Base-by-base conservation (phyloP, 1,140 invertebrate species). In the Aphelenchoides fujianensis region DNA sequence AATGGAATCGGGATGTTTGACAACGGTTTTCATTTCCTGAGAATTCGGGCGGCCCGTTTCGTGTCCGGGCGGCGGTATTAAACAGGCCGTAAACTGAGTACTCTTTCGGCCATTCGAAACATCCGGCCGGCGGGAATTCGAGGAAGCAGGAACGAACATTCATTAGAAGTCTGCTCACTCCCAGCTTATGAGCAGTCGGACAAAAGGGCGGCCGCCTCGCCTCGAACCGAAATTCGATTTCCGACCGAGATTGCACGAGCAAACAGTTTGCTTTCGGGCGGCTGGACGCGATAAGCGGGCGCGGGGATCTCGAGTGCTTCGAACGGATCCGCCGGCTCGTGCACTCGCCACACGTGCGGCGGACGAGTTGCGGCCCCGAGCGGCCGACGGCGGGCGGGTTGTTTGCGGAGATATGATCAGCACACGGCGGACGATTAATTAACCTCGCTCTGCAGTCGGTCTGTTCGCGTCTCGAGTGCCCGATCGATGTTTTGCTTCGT, bases 1-100 rank as follows among this genome's bases (percentile, higher is more conserved):
- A 48, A 48, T 23, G 23, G 41, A 48, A 48, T 48, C 41, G 41
- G 41, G 41, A 48, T 48, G 41, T 48, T 48, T 48, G 41, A 48
- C 41, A 48, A 48, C 12, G 41, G 23, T n/a, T 48, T 48, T 48
- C 41, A 48, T 48, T 48, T 48, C 41, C 41, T 48, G 41, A 48
- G 23, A 48, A 16, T 48, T 48, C 41, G 41, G 23, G 23, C 12
- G 23, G 23, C 12, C 41, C n/a, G n/a, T n/a, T n/a, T 48, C 41
- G 41, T 48, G 41, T 48, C 41, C 41, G 41, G 12, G 41, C 12
- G 12, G 41, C 23, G 12, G 41, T 48, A 48, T 48, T 48, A 48
- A 23, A n/a, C n/a, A n/a, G n/a, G n/a, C n/a, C n/a, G n/a, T n/a
- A n/a, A n/a, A 48, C 41, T 48, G 41, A 12, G 41, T 48, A 48